phyloP scores from a whole-genome alignment of 2,888 invertebrate species.

The Heliconius charithonia region DNA sequence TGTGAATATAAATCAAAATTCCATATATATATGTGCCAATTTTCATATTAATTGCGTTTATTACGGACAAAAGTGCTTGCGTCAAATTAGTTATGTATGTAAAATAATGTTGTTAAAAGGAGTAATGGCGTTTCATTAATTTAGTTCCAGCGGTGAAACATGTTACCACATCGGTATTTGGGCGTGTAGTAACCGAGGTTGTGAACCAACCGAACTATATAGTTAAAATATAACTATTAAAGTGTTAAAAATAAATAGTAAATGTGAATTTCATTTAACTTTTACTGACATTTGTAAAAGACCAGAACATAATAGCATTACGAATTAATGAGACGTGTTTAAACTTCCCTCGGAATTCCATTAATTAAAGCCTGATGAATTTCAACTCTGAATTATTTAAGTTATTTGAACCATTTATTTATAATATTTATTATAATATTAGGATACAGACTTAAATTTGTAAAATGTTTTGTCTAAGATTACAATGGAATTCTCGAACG shows the following conservation, averaged over 20 bases:
- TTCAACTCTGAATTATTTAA: conserved; percentile 48
- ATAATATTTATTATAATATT: conserved; percentile 29
- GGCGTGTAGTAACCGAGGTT: conserved; percentile 38
- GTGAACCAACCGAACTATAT: conserved; percentile 27
- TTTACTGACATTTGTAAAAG: conserved; percentile 55
- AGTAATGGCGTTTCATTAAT: conserved; percentile 51
- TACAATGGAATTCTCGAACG: conserved; percentile 16
- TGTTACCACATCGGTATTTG: conserved; percentile 48
- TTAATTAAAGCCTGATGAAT: conserved; percentile 63
- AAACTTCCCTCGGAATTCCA: conserved; percentile 62
- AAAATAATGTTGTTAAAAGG: conserved; percentile 52
- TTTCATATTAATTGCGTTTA: conserved; percentile 61
- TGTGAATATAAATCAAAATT: conserved; percentile 58
- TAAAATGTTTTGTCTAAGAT: conserved; percentile 25
- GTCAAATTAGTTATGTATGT: conserved; percentile 49
- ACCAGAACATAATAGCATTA: conserved; percentile 60
- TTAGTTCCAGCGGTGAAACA: conserved; percentile 49
- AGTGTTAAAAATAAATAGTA: conserved; percentile 50
- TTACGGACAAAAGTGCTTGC: conserved; percentile 51
- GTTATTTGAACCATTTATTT: conserved; percentile 42
- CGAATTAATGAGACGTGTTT: conserved; percentile 62
- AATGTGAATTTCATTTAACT: conserved; percentile 54
- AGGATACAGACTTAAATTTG: conserved; percentile 21
- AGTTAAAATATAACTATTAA: conserved; percentile 44
- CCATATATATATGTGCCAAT: conserved; percentile 57